These are phyloP conservation scores for Polypedilum pembai DNA, from an alignment of 1,140 invertebrate species.

Conservation along the genomic window DNA sequence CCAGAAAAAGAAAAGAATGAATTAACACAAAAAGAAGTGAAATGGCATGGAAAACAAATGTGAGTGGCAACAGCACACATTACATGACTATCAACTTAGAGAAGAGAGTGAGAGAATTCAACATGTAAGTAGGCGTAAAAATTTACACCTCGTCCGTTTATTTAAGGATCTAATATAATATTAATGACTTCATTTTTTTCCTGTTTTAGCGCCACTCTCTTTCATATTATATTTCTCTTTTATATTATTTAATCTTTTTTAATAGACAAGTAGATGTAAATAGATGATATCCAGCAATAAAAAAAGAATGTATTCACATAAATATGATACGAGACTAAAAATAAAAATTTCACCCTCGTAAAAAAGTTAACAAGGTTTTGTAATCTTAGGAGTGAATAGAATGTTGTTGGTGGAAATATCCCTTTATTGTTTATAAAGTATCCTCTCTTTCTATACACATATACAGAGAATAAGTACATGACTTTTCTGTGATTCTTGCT, in stretches of 20 bases:
- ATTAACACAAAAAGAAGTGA: too few species aligned
- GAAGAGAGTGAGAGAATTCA: too few species aligned
- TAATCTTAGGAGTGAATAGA: neutral
- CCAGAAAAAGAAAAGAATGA: too few species aligned
- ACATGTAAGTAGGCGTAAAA: neutral
- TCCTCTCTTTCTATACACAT: slow-evolving; percentile 16
- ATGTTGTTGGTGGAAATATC: neutral
- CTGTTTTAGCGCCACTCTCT: too few species aligned
- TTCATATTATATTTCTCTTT: too few species aligned
- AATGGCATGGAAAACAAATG: too few species aligned
- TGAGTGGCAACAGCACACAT: too few species aligned
- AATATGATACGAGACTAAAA: neutral
- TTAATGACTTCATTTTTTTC: slow-evolving; percentile 9
- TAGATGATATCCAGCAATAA: slow-evolving; percentile 18
- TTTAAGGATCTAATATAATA: slow-evolving; percentile 20
- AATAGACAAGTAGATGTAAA: slow-evolving; percentile 18
- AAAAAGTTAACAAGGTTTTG: slow-evolving; percentile 18
- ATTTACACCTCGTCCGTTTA: slow-evolving; percentile 2
- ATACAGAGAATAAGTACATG: neutral
- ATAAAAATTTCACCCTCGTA: slow-evolving; percentile 18
- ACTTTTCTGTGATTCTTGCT: too few species aligned
- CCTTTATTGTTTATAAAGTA: slow-evolving; percentile 19
- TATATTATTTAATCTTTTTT: slow-evolving; percentile 3
- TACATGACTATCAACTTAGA: too few species aligned
- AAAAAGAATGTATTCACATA: neutral